Evolutionary conservation across 2,888 invertebrate genomes (phyloP).

Genomic region (Agriopis aurantiaria): DNA sequence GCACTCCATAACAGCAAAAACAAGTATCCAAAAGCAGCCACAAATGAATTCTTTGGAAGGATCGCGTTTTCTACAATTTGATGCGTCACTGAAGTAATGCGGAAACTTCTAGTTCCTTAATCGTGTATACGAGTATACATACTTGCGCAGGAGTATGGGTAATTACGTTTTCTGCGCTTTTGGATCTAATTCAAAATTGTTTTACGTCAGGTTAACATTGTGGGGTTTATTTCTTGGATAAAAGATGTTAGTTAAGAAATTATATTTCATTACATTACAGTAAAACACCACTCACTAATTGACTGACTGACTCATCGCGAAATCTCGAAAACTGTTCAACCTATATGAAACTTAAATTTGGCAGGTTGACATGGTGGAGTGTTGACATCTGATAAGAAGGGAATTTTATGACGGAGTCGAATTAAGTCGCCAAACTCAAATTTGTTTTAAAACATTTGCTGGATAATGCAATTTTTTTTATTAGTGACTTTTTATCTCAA

Average conservation of each 20-base stretch:
- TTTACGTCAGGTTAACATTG: slow-evolving; percentile 28
- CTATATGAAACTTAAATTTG: too few relatives aligned
- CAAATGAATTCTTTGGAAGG: slow-evolving; percentile 37
- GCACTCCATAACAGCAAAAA: slow-evolving; percentile 24
- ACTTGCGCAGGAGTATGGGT: slow-evolving; percentile 31
- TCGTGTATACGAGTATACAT: slow-evolving; percentile 15
- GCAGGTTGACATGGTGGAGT: too few relatives aligned
- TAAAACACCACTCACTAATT: too few relatives aligned
- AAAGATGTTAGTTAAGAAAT: slow-evolving; percentile 1
- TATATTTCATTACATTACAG: too few relatives aligned
- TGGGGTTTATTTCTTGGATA: slow-evolving; percentile 39
- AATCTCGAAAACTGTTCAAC: too few relatives aligned
- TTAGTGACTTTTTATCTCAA: too few relatives aligned
- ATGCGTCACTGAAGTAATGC: slow-evolving; percentile 45
- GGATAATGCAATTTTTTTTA: too few relatives aligned
- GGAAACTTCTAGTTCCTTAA: slow-evolving; percentile 43
- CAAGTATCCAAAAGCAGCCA: slow-evolving; percentile 27
- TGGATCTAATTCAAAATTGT: slow-evolving; percentile 46
- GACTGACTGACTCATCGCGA: too few relatives aligned
- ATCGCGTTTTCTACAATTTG: slow-evolving; percentile 41
- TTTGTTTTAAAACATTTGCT: too few relatives aligned
- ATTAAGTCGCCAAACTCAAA: too few relatives aligned
- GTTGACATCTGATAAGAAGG: too few relatives aligned
- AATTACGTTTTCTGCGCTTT: slow-evolving; percentile 44
- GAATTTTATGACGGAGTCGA: too few relatives aligned